Conservation (phyloP, 2,888 invertebrate species). For the Dolichomitus sp. region DNA sequence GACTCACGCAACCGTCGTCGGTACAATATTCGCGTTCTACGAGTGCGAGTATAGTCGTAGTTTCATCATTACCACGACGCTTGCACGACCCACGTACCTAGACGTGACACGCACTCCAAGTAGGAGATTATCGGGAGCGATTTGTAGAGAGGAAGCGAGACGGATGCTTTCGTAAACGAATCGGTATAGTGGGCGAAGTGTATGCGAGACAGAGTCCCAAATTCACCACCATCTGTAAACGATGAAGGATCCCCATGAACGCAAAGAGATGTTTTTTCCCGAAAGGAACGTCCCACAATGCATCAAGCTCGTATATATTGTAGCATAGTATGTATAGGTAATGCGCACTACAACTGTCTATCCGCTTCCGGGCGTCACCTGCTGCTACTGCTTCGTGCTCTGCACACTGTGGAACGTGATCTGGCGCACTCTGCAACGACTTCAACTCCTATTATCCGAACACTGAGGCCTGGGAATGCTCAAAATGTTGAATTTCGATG, state of each 20-base stretch:
- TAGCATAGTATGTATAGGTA: conserved; percentile 10
- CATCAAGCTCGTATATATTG: conserved; percentile 13
- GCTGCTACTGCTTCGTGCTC: conserved; percentile 47
- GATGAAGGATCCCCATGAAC: conserved; percentile 8
- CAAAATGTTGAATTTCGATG: neutral
- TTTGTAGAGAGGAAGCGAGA: conserved; percentile 64
- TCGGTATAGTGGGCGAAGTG: conserved; percentile 29
- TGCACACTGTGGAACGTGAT: conserved; percentile 66
- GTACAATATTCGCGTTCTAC: conserved; percentile 6
- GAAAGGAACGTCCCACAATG: conserved; percentile 10
- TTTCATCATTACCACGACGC: conserved; percentile 41
- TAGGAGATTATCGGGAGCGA: conserved; percentile 72
- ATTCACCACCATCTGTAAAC: conserved; percentile 18
- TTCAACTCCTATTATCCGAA: neutral
- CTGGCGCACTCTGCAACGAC: conserved; percentile 36
- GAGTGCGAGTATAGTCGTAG: neutral
- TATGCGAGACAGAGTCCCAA: neutral
- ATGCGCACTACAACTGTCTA: conserved; percentile 11
- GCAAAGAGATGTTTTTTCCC: conserved; percentile 68
- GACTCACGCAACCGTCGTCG: conserved; percentile 63
- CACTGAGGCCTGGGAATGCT: conserved; percentile 2
- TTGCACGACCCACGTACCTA: conserved; percentile 27
- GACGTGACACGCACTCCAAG: conserved; percentile 72
- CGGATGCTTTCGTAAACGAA: conserved; percentile 1
- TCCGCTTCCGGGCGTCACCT: conserved; percentile 41